Conservation (phyloP, 2,888 invertebrate species). For the Plebejus melissa region DNA sequence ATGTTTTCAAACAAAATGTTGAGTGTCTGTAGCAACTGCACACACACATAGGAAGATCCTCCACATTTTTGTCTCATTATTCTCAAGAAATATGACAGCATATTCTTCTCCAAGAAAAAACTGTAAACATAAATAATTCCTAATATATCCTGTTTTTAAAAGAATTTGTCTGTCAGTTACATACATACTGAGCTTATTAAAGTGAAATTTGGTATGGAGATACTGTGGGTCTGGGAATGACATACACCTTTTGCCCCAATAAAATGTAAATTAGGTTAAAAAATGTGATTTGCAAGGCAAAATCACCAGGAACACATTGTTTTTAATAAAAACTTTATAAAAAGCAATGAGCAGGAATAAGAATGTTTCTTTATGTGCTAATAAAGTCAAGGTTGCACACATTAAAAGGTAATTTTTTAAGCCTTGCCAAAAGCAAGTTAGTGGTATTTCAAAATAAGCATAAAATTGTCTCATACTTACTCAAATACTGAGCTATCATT, state of each 20-base stretch:
- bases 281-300: too few relatives aligned
- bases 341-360: neutral
- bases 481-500: conserved; percentile 99
- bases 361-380: neutral
- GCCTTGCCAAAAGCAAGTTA: neutral
- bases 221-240: too few relatives aligned
- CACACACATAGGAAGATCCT: conserved; percentile 95
- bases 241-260: too few relatives aligned
- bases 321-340: neutral
- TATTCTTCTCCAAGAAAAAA: conserved; percentile 99
- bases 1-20: conserved; percentile 99
- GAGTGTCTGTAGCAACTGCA: conserved; percentile 97
- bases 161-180: too few relatives aligned
- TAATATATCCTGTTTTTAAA: too few relatives aligned
- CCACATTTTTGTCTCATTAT: conserved; percentile 99
- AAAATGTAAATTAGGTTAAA: too few relatives aligned
- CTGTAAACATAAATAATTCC: conserved; percentile 75
- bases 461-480: conserved; percentile 80
- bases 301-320: neutral
- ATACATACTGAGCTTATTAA: too few relatives aligned
- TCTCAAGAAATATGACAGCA: conserved; percentile 97
- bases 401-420: neutral
- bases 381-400: neutral
- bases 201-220: too few relatives aligned
- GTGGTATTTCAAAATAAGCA: neutral